Evolutionary conservation across 30 jellyfish, hydroid and myxozoan genomes (phyloP).

Genomic region (Nemopilema nomurai): DNA sequence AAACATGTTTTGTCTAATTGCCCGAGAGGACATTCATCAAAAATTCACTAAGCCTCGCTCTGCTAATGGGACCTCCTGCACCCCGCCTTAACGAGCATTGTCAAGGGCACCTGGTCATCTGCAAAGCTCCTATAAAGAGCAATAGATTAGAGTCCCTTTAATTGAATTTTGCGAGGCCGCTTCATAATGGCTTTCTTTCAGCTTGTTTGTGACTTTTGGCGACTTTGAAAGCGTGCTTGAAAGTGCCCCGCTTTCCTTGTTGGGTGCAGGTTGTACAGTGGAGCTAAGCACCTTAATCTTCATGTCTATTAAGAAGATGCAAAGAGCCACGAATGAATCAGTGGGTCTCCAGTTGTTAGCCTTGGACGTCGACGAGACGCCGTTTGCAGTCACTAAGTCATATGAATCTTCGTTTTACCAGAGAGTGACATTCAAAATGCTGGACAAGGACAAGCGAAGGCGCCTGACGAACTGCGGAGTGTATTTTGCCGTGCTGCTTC

Average conservation of each 20-base stretch:
- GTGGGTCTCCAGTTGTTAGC: constrained; percentile 35
- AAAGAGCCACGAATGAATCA: constrained; percentile 9
- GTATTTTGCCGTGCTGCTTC: constrained; percentile 46
- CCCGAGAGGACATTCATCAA: background rate
- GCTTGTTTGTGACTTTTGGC: background rate
- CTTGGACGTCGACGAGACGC: constrained; percentile 16
- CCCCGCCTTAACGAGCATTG: background rate
- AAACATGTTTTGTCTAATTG: background rate
- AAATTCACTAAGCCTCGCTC: background rate
- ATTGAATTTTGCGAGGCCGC: background rate
- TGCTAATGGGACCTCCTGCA: background rate
- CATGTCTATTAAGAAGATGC: background rate
- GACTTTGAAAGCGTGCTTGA: background rate
- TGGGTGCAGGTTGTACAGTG: background rate
- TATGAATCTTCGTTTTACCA: constrained; percentile 45
- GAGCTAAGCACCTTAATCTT: background rate
- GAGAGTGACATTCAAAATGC: constrained; percentile 59
- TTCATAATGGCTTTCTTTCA: background rate
- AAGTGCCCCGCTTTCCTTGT: background rate
- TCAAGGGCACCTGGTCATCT: background rate
- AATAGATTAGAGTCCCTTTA: background rate
- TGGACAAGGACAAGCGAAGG: constrained; percentile 52
- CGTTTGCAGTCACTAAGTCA: constrained; percentile 26
- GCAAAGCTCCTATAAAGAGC: background rate
- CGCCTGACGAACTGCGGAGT: constrained; percentile 41